Percentiles rank a stretch among this genome's conserved stretches.
Conservation (phyloP, 2,797 vertebrate genomes). For the Hyperoplus lanceolatus region DNA sequence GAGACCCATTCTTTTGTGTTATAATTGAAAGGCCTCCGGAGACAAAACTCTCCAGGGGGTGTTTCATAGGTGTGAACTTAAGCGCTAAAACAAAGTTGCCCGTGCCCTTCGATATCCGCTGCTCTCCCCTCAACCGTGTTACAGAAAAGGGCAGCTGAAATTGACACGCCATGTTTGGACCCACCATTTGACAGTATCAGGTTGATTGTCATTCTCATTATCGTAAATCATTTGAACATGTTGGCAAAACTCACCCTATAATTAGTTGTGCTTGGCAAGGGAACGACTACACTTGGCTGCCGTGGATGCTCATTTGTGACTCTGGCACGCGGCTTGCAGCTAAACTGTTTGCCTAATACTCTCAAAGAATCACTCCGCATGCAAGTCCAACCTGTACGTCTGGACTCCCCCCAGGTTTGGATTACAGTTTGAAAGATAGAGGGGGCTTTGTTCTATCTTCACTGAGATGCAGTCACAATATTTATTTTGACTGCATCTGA, state of each 20-base stretch:
- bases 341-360: conserved; percentile 77
- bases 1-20: conserved; percentile 23
- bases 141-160: conserved; percentile 19
- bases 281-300: conserved; percentile 68
- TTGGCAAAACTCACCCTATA: conserved; percentile 70
- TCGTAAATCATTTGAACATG: conserved; percentile 74
- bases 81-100: neutral
- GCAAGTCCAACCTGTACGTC: conserved; percentile 64
- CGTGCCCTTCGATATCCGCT: neutral
- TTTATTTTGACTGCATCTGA: conserved; percentile 42
- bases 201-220: conserved; percentile 71
- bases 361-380: conserved; percentile 71
- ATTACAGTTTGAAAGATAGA: conserved; percentile 26
- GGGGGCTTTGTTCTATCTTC: conserved; percentile 56
- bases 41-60: neutral
- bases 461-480: conserved; percentile 57
- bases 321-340: conserved; percentile 67
- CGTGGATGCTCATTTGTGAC: conserved; percentile 74
- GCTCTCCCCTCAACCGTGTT: conserved; percentile 1
- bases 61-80: conserved; percentile 13
- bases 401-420: conserved; percentile 63
- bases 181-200: conserved; percentile 46
- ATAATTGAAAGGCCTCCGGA: conserved; percentile 22
- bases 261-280: conserved; percentile 81
- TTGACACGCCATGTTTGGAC: conserved; percentile 45